Evolutionary conservation across 92 coral and sea anemone genomes (phyloP), one percentile per base, ranked within the genome.

Genomic region (Actinernus sp.): DNA sequence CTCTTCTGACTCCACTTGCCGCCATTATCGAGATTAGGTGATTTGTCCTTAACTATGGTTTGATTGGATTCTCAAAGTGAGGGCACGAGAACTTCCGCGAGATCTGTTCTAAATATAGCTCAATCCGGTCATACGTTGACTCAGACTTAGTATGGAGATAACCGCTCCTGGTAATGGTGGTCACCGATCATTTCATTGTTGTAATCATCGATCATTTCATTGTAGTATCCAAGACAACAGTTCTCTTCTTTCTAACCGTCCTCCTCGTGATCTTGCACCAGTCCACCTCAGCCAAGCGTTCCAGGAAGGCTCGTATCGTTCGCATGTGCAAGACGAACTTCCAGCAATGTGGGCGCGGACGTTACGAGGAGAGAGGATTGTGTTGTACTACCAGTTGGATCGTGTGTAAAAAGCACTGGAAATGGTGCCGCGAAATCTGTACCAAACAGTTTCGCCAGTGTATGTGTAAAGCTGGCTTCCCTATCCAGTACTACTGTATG

Each of bases 321-420:
- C 40, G 16, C 11, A 40, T 59, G 50, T 59, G 66, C 66, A 59
- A 23, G 22, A 36, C 16, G 2, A 59, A 47, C 27, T 59, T 59
- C 32, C 16, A 23, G 49, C 26, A 26, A 2, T 59, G 66, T 26
- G 66, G 4, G 4, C 26, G 5, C 3, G 11, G 41, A 6, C 41
- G 6, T 14, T 34, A 34, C 25, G 2, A 16, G 26, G 21, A 27
- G 11, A 55, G 20, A 65, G 26, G 20, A 17, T 28, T 13, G 33
- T 68, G 75, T 32, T 68, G 75, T n/a, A 16, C 24, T 11, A 36
- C 25, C 0, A 41, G 60, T 8, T 68, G 75, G 75, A 20, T 28
- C 3, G 46, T 24, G n/a, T 68, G 75, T 38, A 4, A 0, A 0
- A 13, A 7, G 3, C 63, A 68, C 37, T 27, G 40, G 12, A 31